A percentile compares a stretch with the other conserved stretches of the same genome.
These are phyloP conservation scores for Potamilus streckersoni DNA, from an alignment of 1,140 invertebrate species.

Conservation along the genomic window DNA sequence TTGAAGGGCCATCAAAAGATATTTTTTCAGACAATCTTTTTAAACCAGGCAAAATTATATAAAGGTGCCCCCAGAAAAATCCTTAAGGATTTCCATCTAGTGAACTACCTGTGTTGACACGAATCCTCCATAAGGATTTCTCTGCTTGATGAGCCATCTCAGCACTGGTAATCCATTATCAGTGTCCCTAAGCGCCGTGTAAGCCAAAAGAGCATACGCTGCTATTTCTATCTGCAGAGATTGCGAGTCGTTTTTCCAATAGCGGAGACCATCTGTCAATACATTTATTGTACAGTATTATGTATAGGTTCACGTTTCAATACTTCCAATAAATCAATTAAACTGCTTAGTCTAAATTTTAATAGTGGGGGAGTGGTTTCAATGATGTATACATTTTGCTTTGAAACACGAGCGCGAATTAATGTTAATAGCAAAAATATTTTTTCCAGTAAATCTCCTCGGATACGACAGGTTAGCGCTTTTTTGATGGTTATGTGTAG, in stretches of 20 bases:
- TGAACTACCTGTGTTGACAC: constrained; percentile 72
- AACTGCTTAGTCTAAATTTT: too few relatives aligned
- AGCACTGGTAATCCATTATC: constrained; percentile 68
- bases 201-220: constrained; percentile 80
- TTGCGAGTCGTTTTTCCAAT: constrained; percentile 54
- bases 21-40: background rate
- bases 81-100: constrained; percentile 49
- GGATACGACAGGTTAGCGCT: too few relatives aligned
- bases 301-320: too few relatives aligned
- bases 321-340: too few relatives aligned
- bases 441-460: too few relatives aligned
- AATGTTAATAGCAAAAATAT: too few relatives aligned
- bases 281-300: background rate
- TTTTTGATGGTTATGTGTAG: too few relatives aligned
- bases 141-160: constrained; percentile 83
- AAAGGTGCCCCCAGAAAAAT: constrained; percentile 73
- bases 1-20: too few relatives aligned
- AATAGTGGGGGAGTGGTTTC: too few relatives aligned
- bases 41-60: too few relatives aligned
- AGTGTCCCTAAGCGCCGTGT: constrained; percentile 70
- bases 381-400: too few relatives aligned
- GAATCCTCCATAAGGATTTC: constrained; percentile 84
- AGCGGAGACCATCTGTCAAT: background rate
- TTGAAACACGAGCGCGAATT: too few relatives aligned
- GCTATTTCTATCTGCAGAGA: constrained; percentile 62